These are phyloP conservation scores for Eupsilia transversa DNA, from an alignment of 2,888 invertebrate genomes.

Conservation along the genomic window DNA sequence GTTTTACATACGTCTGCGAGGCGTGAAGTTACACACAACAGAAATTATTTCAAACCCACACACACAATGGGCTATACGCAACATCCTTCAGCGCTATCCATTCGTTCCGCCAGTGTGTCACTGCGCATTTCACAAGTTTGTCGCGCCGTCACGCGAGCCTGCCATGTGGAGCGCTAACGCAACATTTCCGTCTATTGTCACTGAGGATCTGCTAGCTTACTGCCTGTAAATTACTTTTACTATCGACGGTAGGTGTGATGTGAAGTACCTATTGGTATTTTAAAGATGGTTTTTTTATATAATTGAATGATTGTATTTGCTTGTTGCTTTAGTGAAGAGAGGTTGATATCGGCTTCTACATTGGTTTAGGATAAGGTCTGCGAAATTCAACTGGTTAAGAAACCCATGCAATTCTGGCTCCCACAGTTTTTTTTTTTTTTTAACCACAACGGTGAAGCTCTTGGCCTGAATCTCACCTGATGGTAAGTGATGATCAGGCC, in stretches of 20 bases:
- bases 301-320: background rate
- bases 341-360: too few species aligned
- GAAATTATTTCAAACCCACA: background rate
- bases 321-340: background rate
- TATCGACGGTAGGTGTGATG: conserved; percentile 1
- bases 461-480: too few species aligned
- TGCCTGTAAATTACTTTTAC: conserved; percentile 50
- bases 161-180: conserved; percentile 73
- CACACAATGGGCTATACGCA: conserved; percentile 17
- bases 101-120: conserved; percentile 56
- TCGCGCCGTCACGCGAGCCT: conserved; percentile 80
- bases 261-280: background rate
- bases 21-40: background rate
- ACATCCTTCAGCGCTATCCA: conserved; percentile 29
- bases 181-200: conserved; percentile 80
- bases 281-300: background rate
- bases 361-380: too few species aligned
- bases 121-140: conserved; percentile 76
- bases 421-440: too few species aligned
- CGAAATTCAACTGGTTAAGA: too few species aligned
- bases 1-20: background rate
- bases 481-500: too few species aligned
- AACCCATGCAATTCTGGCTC: too few species aligned
- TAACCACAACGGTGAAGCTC: too few species aligned
- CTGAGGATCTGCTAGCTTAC: conserved; percentile 31